Percentiles rank a stretch among this genome's conserved stretches.
Conservation (phyloP, 2,888 invertebrate genomes). For the Pandemis cinnamomeana region DNA sequence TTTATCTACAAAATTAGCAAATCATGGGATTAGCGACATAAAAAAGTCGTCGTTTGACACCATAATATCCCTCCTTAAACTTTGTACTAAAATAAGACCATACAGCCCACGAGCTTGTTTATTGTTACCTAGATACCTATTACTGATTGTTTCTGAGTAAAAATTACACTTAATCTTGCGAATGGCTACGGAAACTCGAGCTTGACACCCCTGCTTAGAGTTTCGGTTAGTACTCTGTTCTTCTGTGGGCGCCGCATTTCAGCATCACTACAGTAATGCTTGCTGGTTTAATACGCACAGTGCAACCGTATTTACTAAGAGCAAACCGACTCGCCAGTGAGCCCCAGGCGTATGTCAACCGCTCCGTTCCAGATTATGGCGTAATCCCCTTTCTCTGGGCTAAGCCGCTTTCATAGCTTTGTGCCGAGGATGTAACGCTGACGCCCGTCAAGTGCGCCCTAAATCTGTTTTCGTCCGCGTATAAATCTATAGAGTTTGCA, state of each 20-base stretch:
- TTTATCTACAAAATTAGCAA: too few species aligned
- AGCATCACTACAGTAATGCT: constrained; percentile 19
- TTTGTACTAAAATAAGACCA: too few species aligned
- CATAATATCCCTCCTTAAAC: too few species aligned
- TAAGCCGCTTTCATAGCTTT: constrained; percentile 82
- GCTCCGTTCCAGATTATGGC: constrained; percentile 76
- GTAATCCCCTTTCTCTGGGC: constrained; percentile 78
- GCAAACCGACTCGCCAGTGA: constrained; percentile 53
- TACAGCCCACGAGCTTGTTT: too few species aligned
- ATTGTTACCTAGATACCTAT: too few species aligned
- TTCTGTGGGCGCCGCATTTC: constrained; percentile 29
- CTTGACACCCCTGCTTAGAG: background rate
- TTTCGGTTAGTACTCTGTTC: background rate
- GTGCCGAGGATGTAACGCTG: constrained; percentile 71
- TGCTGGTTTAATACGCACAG: constrained; percentile 41
- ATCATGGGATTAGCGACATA: too few species aligned
- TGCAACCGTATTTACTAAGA: constrained; percentile 58
- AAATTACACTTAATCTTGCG: too few species aligned
- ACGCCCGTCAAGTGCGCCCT: constrained; percentile 75
- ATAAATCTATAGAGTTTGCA: constrained; percentile 38
- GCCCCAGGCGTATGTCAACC: constrained; percentile 78
- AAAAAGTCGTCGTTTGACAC: too few species aligned
- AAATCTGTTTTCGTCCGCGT: constrained; percentile 68
- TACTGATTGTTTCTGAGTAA: too few species aligned
- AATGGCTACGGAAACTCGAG: background rate